A percentile compares a stretch with the other conserved stretches of the same genome.
Conservation (phyloP, 2,113 vertebrate species). For the Catharus minimus region DNA sequence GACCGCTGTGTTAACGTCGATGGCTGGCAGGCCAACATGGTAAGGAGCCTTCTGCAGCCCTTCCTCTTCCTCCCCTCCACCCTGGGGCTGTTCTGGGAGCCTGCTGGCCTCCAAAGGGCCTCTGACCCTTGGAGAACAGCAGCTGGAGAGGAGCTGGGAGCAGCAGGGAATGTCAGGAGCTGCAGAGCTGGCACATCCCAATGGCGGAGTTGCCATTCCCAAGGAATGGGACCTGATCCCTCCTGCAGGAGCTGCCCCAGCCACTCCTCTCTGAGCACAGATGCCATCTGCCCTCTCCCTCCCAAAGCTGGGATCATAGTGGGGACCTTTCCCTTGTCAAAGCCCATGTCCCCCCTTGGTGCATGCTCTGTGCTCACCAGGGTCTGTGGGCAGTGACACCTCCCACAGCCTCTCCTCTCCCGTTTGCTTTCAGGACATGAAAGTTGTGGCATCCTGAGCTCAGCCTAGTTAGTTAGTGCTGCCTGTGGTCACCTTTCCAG, state of each 20-base stretch:
- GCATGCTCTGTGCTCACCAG: neutral
- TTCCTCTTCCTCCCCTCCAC: neutral
- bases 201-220: rapidly evolving
- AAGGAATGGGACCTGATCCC: neutral
- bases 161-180: neutral
- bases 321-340: neutral
- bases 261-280: neutral
- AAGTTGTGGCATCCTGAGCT: neutral
- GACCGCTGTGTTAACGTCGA: slow-evolving; percentile 94
- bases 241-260: neutral
- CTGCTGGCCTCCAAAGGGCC: neutral
- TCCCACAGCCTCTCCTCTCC: neutral
- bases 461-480: slow-evolving; percentile 5
- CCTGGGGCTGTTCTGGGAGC: neutral
- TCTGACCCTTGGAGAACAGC: neutral
- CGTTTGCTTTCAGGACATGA: neutral
- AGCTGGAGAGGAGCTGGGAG: neutral
- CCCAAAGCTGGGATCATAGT: neutral
- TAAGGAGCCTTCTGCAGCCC: slow-evolving; percentile 56
- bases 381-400: rapidly evolving
- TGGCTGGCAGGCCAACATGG: slow-evolving; percentile 98
- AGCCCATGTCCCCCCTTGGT: rapidly evolving
- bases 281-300: neutral
- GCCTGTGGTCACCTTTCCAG: neutral
- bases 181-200: neutral